Evolutionary conservation across 2,888 invertebrate genomes (phyloP).

Genomic region (Cristatella mucedo): DNA sequence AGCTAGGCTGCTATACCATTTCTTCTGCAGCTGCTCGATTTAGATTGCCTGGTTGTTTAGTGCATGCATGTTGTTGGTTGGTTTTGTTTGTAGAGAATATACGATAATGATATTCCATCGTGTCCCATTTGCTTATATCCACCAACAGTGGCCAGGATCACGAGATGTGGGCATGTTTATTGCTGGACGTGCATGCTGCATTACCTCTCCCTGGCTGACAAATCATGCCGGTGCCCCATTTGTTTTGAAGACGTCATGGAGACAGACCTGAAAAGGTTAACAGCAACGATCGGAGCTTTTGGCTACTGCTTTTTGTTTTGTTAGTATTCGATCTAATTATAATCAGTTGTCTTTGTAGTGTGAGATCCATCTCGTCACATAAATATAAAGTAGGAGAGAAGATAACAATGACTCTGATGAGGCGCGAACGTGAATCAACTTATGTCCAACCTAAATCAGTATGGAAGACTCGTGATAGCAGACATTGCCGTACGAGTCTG

Average conservation of each 20-base stretch:
- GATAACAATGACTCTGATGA: constrained; percentile 67
- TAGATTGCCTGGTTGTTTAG: neutral
- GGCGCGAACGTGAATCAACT: constrained; percentile 52
- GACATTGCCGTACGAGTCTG: no score
- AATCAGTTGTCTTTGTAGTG: constrained; percentile 41
- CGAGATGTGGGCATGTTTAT: constrained; percentile 82
- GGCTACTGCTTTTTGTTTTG: neutral
- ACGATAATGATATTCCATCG: constrained; percentile 41
- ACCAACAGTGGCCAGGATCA: constrained; percentile 64
- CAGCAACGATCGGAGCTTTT: neutral
- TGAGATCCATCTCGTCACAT: constrained; percentile 39
- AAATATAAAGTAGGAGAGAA: constrained; percentile 45
- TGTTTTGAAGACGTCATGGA: constrained; percentile 68
- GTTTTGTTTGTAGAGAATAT: constrained; percentile 23
- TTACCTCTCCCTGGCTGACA: constrained; percentile 64
- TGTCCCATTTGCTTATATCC: constrained; percentile 83
- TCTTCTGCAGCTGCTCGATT: neutral
- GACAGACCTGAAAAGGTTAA: constrained; percentile 63
- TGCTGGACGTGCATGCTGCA: constrained; percentile 91
- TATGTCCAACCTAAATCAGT: constrained; percentile 22
- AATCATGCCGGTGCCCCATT: constrained; percentile 71
- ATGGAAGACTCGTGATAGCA: no score
- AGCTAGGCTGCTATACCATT: constrained; percentile 10
- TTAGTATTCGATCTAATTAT: neutral
- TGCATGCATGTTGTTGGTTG: neutral